Percentiles rank a stretch among this genome's conserved stretches.
Conservation (phyloP, 1,140 invertebrate species). For the Brachionus plicatilis region DNA sequence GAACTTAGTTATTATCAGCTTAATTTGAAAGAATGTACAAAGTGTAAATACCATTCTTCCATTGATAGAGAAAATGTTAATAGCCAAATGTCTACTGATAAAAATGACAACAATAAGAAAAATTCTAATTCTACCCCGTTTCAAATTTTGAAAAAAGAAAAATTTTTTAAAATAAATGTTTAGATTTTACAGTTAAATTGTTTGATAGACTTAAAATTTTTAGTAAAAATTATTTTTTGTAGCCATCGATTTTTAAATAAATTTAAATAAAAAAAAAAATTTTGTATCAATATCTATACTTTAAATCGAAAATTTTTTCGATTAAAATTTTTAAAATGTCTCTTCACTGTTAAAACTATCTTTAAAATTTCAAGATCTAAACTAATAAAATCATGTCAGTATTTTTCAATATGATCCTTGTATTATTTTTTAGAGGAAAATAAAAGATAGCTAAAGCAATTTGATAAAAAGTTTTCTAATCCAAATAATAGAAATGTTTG, state of each 20-base stretch:
- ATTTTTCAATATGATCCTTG: too few species aligned
- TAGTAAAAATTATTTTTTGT: neutral
- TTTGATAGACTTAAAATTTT: neutral
- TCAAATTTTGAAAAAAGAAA: neutral
- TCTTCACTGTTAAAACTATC: too few species aligned
- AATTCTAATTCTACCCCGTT: neutral
- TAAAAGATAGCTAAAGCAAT: too few species aligned
- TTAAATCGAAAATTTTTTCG: too few species aligned
- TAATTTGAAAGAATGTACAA: neutral
- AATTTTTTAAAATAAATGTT: neutral
- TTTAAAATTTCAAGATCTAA: too few species aligned
- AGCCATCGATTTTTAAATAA: neutral
- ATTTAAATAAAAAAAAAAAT: too few species aligned
- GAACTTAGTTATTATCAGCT: constrained; percentile 14
- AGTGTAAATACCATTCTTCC: neutral
- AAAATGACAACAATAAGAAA: neutral
- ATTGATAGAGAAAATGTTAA: neutral
- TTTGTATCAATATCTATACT: too few species aligned
- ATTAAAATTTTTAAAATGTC: too few species aligned
- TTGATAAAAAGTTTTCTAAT: too few species aligned
- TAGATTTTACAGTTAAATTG: neutral
- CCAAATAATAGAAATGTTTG: too few species aligned
- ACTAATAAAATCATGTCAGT: too few species aligned
- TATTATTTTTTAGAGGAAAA: too few species aligned
- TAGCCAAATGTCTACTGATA: neutral